Evolutionary conservation across 2,888 invertebrate genomes (phyloP), one percentile per base, ranked within the genome.

Genomic region (Eilema depressum): DNA sequence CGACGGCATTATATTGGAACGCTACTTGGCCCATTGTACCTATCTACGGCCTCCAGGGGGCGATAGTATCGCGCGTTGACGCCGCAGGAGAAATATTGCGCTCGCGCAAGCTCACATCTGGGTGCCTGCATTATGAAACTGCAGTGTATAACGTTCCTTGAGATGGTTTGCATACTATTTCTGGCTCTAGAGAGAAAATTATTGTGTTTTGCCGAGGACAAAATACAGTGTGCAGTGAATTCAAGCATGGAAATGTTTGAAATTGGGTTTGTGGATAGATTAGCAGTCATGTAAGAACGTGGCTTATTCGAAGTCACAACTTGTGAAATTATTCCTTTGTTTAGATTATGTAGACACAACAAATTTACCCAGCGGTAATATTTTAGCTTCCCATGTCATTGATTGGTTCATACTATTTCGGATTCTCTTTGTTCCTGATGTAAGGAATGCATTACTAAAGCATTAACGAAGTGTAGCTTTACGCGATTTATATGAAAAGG

Each of bases 1-100:
- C 82, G 74, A 74, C 67, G 71, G 76, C 80, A 78, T 71, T 81
- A 80, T 76, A 80, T 80, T 76, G 76, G 71, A 66, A 82, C 66
- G 81, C 74, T 77, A 79, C 76, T 79, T 77, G 69, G 77, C 83
- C 71, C 75, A 74, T 76, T 73, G 76, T 73, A 65, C 65, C 61
- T 69, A 76, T 81, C 77, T 80, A 74, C 75, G 76, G 73, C 77
- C 85, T 85, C 85, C 83, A 86, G 78, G 73, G 77, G 83, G 78
- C 81, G 90, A 90, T 90, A 79, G 37, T 86, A 90, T 90, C 90
- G 83, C 81, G 68, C 85, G 86, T 86, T 87, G 83, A 78, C 84
- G 80, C 83, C 79, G 77, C 75, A 66, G 72, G 80, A 75, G 81
- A 85, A 85, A 84, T 88, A 87, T 86, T 85, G 85, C 82, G 80